Conservation (phyloP, 2,888 invertebrate species). For the Nephrotoma guestfalica region DNA sequence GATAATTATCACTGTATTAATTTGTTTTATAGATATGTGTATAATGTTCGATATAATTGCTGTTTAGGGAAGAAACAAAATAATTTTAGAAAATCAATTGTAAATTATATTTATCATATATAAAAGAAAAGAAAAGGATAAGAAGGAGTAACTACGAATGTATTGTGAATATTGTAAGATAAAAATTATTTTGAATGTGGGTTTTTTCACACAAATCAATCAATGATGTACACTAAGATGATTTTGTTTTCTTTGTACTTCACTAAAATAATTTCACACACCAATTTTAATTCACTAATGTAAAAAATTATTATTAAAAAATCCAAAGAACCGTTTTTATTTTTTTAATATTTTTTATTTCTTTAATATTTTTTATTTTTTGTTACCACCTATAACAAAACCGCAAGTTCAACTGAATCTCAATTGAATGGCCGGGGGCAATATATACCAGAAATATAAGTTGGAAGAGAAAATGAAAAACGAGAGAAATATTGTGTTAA, state of each 20-base stretch:
- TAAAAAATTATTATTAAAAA: not conserved
- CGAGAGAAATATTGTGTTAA: not conserved
- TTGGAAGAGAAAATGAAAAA: not conserved
- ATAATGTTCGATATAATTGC: not conserved
- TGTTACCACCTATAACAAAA: not conserved
- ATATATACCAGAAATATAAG: conserved; percentile 8
- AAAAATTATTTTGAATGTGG: not conserved
- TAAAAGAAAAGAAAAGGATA: not conserved
- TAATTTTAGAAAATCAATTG: not conserved
- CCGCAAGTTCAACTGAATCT: conserved; percentile 10
- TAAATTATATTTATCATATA: not conserved
- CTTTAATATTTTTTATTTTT: not conserved
- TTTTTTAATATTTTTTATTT: not conserved
- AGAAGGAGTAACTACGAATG: not conserved
- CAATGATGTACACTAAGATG: not conserved
- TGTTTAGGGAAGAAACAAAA: not conserved
- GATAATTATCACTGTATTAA: not conserved
- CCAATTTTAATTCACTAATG: not conserved
- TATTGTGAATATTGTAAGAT: not conserved
- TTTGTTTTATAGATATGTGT: not conserved
- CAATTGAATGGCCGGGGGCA: conserved; percentile 10
- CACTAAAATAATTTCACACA: not conserved
- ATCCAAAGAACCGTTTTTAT: not conserved
- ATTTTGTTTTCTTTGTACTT: not conserved
- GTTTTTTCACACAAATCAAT: not conserved